phyloP scores from a whole-genome alignment of 2,113 vertebrate genomes.

The Fukomys damarensis region DNA sequence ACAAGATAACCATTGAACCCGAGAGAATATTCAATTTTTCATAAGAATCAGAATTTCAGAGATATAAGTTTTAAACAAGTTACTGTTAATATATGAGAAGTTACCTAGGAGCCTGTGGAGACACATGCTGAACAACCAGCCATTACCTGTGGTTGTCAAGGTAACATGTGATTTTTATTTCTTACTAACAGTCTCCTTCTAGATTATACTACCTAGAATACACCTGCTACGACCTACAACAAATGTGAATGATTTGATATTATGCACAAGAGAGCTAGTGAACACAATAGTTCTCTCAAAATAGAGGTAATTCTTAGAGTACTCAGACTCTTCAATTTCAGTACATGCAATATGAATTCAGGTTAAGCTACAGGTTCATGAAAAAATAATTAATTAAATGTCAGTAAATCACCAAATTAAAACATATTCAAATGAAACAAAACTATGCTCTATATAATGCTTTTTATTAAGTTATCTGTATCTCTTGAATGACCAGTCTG shows the following conservation, averaged over 20 bases:
- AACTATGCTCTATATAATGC: neutral
- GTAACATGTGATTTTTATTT: conserved; percentile 17
- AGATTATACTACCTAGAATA: neutral
- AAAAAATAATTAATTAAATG: neutral
- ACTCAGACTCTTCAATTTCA: neutral
- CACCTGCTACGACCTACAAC: neutral
- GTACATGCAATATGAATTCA: neutral
- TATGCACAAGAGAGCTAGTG: neutral
- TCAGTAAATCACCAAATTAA: neutral
- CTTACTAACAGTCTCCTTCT: neutral
- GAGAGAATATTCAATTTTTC: conserved; percentile 15
- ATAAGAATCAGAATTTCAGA: neutral
- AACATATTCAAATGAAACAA: neutral
- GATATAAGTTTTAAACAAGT: conserved; percentile 8
- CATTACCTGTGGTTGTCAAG: conserved; percentile 66
- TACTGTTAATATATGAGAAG: conserved; percentile 34
- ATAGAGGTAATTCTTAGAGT: conserved; percentile 13
- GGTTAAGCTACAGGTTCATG: neutral
- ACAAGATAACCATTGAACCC: neutral
- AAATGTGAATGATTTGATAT: neutral
- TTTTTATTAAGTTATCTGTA: neutral
- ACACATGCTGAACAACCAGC: neutral
- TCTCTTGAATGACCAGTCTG: no score
- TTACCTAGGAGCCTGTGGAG: neutral
- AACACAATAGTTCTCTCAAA: conserved; percentile 4